Evolutionary conservation across 2,113 vertebrate genomes (phyloP).

Genomic region (Charadrius vociferus): DNA sequence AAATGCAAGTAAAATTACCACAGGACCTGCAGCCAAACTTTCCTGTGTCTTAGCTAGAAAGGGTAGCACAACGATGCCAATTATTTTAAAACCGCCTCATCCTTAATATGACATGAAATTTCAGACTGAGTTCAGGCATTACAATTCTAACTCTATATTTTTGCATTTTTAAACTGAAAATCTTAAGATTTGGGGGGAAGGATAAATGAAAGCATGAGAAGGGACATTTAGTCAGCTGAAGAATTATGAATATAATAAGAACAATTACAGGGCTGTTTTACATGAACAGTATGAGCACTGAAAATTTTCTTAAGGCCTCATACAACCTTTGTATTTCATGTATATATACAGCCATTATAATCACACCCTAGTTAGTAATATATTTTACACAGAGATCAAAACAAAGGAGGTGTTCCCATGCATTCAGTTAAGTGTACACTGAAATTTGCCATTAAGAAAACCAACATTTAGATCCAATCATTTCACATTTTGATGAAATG

Average conservation of each 20-base stretch:
- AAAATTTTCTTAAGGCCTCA: background rate
- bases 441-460: background rate
- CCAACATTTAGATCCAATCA: background rate
- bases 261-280: background rate
- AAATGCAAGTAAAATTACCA: background rate
- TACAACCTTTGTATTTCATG: background rate
- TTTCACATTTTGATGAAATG: background rate
- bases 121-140: background rate
- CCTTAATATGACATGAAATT: background rate
- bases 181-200: background rate
- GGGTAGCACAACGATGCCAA: background rate
- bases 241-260: background rate
- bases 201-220: background rate
- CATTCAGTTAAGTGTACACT: background rate
- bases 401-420: background rate
- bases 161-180: background rate
- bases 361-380: background rate
- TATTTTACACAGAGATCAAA: background rate
- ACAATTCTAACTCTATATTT: background rate
- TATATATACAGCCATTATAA: background rate
- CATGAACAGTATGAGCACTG: background rate
- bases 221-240: background rate
- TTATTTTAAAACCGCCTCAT: background rate
- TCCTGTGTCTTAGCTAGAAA: background rate
- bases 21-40: background rate